phyloP scores from a whole-genome alignment of 2,888 invertebrate genomes.

The Diaphora mendica region DNA sequence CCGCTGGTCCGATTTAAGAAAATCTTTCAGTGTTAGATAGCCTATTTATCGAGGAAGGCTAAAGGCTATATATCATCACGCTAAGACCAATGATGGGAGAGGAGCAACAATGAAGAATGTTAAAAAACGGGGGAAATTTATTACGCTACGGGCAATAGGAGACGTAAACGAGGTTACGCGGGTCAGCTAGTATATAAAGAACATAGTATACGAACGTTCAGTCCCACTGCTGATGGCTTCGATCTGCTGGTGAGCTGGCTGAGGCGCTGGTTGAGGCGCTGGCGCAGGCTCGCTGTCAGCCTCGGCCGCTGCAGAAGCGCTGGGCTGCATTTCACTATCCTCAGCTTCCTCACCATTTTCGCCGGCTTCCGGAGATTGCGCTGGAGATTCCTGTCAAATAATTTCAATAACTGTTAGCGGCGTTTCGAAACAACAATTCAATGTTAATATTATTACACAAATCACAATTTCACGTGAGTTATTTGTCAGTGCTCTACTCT shows the following conservation, averaged over 20 bases:
- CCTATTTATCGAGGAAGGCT: too few species aligned
- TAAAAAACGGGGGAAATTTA: too few species aligned
- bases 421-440: background rate
- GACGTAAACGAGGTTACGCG: too few species aligned
- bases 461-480: background rate
- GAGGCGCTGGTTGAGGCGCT: constrained; percentile 67
- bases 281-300: constrained; percentile 72
- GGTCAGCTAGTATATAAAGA: background rate
- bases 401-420: background rate
- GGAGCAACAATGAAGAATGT: too few species aligned
- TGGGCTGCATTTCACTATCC: constrained; percentile 28
- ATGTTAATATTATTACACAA: background rate
- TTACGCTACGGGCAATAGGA: too few species aligned
- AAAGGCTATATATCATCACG: too few species aligned
- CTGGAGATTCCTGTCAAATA: constrained; percentile 85
- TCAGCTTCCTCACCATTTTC: constrained; percentile 60
- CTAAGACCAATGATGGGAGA: too few species aligned
- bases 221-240: constrained; percentile 93
- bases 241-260: constrained; percentile 80
- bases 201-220: constrained; percentile 78
- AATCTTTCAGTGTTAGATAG: too few species aligned
- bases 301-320: constrained; percentile 43
- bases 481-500: too few species aligned
- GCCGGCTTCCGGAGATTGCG: constrained; percentile 82
- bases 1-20: too few species aligned